Base-by-base conservation (phyloP, 2,113 vertebrate genomes). In the Cottus gobio region DNA sequence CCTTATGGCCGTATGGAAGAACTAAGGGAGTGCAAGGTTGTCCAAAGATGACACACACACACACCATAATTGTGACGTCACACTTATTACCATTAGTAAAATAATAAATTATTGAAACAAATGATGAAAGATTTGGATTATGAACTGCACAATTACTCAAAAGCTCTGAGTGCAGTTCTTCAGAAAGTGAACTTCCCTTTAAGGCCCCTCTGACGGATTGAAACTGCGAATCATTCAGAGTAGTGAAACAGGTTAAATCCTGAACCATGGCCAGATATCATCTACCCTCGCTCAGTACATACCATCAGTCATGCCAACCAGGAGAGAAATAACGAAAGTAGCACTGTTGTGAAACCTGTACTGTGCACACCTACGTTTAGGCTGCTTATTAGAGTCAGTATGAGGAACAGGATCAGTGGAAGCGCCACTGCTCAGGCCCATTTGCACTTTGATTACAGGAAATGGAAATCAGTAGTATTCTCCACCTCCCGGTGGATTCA, bases 211-310 rank as follows among this genome's bases (percentile, higher is more conserved):
- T n/a, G 36, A 28, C 46, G 10, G 7, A 39, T 11, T 70, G 66
- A 71, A 74, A 71, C 39, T 1, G n/a, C 64, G 24, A 66, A 26
- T 77, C 31, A 77, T 58, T 77, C 26, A 28, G 52, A 22, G 57
- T 7, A 8, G 20, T 26, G 26, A 31, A 22, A 31, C 56, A 2
- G n/a, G 26, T 16, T n/a, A 15, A 18, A 46, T 57, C 46, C 28
- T 57, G 34, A 68, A 37, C 18, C 1, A 20, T 39, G 2, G 26
- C 37, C 52, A 52, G 48, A 82, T 22, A 28, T 63, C 7, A 24
- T 54, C 37, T 46, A 7, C 22, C 26, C 31, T 44, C 20, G 4
- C 36, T 39, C 61, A 3, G 56, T 24, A 20, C 16, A 28, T 31
- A 12, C n/a, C 44, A 20, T 5, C 39, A 65, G 15, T 18, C 22